These are phyloP conservation scores for Heterodera carotae DNA, from an alignment of 1,140 invertebrate genomes.

Conservation along the genomic window DNA sequence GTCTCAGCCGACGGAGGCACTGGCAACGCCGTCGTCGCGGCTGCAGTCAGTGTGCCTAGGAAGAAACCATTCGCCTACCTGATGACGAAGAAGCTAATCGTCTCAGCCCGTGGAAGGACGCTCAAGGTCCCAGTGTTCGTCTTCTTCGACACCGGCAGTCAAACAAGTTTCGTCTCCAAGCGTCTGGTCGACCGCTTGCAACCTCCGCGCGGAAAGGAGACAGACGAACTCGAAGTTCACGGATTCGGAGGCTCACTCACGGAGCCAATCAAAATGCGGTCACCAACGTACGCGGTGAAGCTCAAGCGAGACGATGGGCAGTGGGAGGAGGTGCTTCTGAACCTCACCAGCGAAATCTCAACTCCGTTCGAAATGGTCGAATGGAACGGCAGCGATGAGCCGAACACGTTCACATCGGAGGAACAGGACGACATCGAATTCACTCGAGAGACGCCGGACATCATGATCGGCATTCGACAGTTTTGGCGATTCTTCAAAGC, in stretches of 20 bases:
- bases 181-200: neutral
- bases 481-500: constrained; percentile 34
- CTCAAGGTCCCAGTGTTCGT: neutral
- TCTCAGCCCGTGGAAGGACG: neutral
- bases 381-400: neutral
- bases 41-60: neutral
- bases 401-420: neutral
- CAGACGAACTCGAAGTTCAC: constrained; percentile 18
- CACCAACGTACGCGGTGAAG: constrained; percentile 15
- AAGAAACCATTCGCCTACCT: neutral
- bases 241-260: neutral
- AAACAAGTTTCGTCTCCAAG: constrained; percentile 3
- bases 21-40: neutral
- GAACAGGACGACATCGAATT: neutral
- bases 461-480: constrained; percentile 32
- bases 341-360: constrained; percentile 23
- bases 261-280: constrained; percentile 10
- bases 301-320: constrained; percentile 11
- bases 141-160: constrained; percentile 26
- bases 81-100: neutral
- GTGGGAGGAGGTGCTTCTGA: constrained; percentile 19
- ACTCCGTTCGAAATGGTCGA: constrained; percentile 6
- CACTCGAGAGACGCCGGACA: constrained; percentile 13
- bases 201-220: neutral
- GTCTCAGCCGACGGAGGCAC: neutral